Evolutionary conservation across 2,888 invertebrate species (phyloP).

Genomic region (Pristionchus arcanus): DNA sequence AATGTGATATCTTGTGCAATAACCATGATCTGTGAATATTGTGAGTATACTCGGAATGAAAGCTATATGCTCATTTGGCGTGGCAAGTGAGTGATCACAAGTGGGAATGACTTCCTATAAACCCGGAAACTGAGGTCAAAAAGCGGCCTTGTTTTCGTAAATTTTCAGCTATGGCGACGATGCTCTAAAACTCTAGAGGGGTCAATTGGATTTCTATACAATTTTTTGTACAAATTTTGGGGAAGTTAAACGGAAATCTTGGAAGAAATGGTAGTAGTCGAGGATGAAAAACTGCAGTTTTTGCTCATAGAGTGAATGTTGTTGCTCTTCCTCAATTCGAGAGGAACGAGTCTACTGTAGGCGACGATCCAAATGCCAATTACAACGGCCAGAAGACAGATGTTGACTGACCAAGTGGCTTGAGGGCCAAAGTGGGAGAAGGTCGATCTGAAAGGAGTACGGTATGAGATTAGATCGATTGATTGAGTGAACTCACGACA

Average conservation of each 20-base stretch:
- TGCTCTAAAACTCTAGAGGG: constrained; percentile 27
- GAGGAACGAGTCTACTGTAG: constrained; percentile 50
- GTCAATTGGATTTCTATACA: neutral
- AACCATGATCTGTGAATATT: constrained; percentile 49
- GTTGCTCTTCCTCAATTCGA: constrained; percentile 43
- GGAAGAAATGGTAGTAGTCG: constrained; percentile 17
- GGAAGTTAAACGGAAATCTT: neutral
- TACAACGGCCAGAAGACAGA: constrained; percentile 60
- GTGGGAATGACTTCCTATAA: constrained; percentile 19
- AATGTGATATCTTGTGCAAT: constrained; percentile 10
- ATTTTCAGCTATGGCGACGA: constrained; percentile 1
- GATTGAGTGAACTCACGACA: constrained; percentile 60
- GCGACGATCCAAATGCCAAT: constrained; percentile 62
- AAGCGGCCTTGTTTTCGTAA: constrained; percentile 17
- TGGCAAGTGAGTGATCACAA: neutral
- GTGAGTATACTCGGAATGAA: constrained; percentile 28
- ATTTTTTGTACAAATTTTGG: neutral
- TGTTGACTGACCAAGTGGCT: constrained; percentile 65
- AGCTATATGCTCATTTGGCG: constrained; percentile 12
- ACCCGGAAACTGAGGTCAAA: constrained; percentile 35
- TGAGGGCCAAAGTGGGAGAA: constrained; percentile 65
- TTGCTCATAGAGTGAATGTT: neutral
- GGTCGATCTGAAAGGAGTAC: constrained; percentile 54
- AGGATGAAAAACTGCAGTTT: neutral
- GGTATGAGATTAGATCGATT: neutral